Percentiles rank a stretch among this genome's conserved stretches.
These are phyloP conservation scores for Agonopterix arenella DNA, from an alignment of 2,888 invertebrate genomes.

Conservation along the genomic window DNA sequence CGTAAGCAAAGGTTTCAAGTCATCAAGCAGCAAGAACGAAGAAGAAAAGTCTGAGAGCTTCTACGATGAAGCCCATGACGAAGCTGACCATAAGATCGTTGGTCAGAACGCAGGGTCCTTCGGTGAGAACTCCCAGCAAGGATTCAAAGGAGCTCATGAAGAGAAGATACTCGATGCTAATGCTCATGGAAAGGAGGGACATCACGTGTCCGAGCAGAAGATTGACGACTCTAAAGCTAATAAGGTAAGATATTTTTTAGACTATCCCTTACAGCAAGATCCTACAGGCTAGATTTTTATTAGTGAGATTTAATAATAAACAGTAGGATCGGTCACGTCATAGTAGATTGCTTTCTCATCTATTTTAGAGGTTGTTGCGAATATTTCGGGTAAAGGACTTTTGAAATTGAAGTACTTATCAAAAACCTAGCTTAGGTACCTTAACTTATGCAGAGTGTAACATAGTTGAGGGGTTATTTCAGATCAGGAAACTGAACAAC, in stretches of 20 bases:
- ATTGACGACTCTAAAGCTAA: slow-evolving; percentile 77
- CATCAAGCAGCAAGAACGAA: slow-evolving; percentile 81
- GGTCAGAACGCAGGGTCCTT: slow-evolving; percentile 76
- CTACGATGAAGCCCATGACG: slow-evolving; percentile 81
- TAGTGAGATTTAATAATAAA: too few species aligned
- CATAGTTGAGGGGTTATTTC: too few species aligned
- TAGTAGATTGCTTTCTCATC: too few species aligned
- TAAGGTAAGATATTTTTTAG: slow-evolving; percentile 46
- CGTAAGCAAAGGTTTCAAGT: slow-evolving; percentile 80
- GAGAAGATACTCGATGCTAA: slow-evolving; percentile 76
- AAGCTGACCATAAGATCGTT: slow-evolving; percentile 75
- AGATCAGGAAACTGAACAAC: too few species aligned
- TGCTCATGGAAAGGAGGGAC: slow-evolving; percentile 77
- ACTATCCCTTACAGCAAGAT: too few species aligned
- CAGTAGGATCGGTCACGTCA: too few species aligned
- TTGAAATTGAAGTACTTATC: too few species aligned
- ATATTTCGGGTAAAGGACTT: too few species aligned
- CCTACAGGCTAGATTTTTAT: too few species aligned
- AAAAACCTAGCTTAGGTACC: too few species aligned
- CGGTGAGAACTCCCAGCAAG: slow-evolving; percentile 74
- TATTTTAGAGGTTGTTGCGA: too few species aligned
- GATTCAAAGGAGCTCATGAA: slow-evolving; percentile 78
- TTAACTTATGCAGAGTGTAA: too few species aligned
- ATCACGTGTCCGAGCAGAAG: slow-evolving; percentile 73
- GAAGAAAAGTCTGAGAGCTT: slow-evolving; percentile 80